phyloP scores from a whole-genome alignment of 2,888 invertebrate genomes.

The Frankliniella fusca region DNA sequence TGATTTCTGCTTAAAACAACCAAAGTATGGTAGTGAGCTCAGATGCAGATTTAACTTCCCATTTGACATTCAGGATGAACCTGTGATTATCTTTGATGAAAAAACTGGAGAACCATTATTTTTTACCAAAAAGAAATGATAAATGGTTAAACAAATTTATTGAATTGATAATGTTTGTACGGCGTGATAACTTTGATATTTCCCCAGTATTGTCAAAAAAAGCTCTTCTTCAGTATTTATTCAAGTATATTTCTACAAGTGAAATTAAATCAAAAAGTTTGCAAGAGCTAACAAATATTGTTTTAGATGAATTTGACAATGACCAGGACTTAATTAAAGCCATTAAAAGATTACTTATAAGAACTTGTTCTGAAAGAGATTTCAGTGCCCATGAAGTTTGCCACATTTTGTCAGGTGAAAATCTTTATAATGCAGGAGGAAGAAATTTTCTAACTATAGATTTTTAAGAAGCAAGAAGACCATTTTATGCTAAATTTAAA shows the following conservation, averaged over 20 bases:
- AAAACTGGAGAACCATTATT: background rate
- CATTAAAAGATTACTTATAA: conserved; percentile 33
- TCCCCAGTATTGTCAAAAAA: conserved; percentile 15
- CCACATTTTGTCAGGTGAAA: conserved; percentile 31
- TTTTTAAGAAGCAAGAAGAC: background rate
- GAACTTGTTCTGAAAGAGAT: conserved; percentile 34
- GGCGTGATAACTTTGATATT: conserved; percentile 36
- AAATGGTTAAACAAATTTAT: conserved; percentile 30
- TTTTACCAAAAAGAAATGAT: conserved; percentile 32
- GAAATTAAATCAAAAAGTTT: conserved; percentile 22
- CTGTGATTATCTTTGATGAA: background rate
- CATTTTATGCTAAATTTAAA: too few species aligned
- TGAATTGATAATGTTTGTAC: conserved; percentile 30
- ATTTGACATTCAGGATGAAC: background rate
- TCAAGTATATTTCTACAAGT: conserved; percentile 34
- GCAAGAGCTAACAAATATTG: background rate
- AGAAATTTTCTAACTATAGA: conserved; percentile 14
- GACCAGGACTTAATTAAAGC: conserved; percentile 25
- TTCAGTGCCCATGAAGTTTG: conserved; percentile 35
- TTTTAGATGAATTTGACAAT: background rate
- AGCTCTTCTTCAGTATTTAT: conserved; percentile 34
- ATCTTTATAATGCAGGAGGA: conserved; percentile 11
- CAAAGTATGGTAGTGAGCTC: conserved; percentile 4
- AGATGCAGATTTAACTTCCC: conserved; percentile 35
- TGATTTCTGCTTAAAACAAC: conserved; percentile 30